phyloP scores from a whole-genome alignment of 2,888 invertebrate genomes.

The Microdon myrmicae region DNA sequence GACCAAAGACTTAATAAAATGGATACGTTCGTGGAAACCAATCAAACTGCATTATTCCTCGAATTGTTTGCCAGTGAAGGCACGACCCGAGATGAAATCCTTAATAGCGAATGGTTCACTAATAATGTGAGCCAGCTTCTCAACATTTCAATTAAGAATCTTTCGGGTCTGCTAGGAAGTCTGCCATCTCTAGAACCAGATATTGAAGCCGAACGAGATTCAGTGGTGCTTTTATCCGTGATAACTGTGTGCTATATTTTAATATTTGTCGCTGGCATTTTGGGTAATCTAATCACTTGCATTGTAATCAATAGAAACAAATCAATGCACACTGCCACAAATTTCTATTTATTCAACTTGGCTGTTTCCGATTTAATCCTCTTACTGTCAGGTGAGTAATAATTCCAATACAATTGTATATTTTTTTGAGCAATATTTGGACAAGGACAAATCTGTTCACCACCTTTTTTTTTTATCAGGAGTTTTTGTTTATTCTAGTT shows the following conservation, averaged over 20 bases:
- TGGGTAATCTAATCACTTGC: slow-evolving; percentile 87
- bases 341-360: slow-evolving; percentile 86
- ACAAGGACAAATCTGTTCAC: too few relatives aligned
- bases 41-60: slow-evolving; percentile 43
- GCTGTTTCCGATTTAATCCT: slow-evolving; percentile 85
- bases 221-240: slow-evolving; percentile 62
- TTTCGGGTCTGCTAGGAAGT: slow-evolving; percentile 55
- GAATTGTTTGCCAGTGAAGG: slow-evolving; percentile 40
- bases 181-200: slow-evolving; percentile 23
- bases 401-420: neutral
- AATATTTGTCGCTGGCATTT: slow-evolving; percentile 74
- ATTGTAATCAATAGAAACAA: slow-evolving; percentile 84
- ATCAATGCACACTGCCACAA: slow-evolving; percentile 85
- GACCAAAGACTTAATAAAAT: too few relatives aligned
- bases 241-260: slow-evolving; percentile 77
- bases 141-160: slow-evolving; percentile 62
- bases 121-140: slow-evolving; percentile 62
- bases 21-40: slow-evolving; percentile 20
- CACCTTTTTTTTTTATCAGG: too few relatives aligned
- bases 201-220: slow-evolving; percentile 43
- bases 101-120: slow-evolving; percentile 61
- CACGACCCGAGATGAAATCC: slow-evolving; percentile 43
- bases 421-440: too few relatives aligned
- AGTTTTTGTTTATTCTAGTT: too few relatives aligned
- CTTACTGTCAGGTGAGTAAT: slow-evolving; percentile 76